A percentile compares a stretch with the other conserved stretches of the same genome.
phyloP scores from a whole-genome alignment of 2,797 vertebrate species.

The Clarias fuscus region DNA sequence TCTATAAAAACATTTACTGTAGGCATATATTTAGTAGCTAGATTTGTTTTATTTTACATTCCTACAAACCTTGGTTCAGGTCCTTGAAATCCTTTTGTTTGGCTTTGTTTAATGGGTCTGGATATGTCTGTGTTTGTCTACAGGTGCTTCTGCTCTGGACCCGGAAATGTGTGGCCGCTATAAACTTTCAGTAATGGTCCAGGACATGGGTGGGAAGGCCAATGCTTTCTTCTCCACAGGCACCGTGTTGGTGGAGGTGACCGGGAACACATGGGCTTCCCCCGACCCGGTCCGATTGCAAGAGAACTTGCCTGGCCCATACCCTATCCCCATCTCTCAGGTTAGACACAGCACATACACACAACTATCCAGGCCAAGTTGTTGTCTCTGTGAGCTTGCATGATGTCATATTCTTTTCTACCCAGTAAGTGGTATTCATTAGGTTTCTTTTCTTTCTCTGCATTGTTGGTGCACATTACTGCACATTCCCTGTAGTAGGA shows the following conservation, averaged over 20 bases:
- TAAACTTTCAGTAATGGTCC: constrained; percentile 78
- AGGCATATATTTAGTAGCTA: neutral
- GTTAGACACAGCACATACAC: constrained; percentile 61
- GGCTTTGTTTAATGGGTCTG: constrained; percentile 22
- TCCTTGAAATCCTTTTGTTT: neutral
- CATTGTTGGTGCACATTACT: neutral
- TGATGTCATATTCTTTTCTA: neutral
- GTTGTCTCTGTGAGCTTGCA: neutral
- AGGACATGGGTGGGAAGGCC: constrained; percentile 78
- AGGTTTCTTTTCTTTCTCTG: neutral
- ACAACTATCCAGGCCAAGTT: neutral
- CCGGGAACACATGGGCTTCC: constrained; percentile 77
- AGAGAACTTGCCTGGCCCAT: constrained; percentile 77
- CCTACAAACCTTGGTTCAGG: neutral
- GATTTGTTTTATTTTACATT: neutral
- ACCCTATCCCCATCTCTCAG: constrained; percentile 79
- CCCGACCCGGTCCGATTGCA: constrained; percentile 76
- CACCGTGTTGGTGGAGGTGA: constrained; percentile 74
- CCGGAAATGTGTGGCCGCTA: constrained; percentile 75
- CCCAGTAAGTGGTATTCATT: neutral
- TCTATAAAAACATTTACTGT: neutral
- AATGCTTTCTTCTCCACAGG: constrained; percentile 77
- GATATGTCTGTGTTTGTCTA: constrained; percentile 8
- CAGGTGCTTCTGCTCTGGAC: constrained; percentile 75
- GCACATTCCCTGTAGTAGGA: neutral